Evolutionary conservation across 2,113 vertebrate species (phyloP).

Genomic region (Protobothrops mucrosquamatus): DNA sequence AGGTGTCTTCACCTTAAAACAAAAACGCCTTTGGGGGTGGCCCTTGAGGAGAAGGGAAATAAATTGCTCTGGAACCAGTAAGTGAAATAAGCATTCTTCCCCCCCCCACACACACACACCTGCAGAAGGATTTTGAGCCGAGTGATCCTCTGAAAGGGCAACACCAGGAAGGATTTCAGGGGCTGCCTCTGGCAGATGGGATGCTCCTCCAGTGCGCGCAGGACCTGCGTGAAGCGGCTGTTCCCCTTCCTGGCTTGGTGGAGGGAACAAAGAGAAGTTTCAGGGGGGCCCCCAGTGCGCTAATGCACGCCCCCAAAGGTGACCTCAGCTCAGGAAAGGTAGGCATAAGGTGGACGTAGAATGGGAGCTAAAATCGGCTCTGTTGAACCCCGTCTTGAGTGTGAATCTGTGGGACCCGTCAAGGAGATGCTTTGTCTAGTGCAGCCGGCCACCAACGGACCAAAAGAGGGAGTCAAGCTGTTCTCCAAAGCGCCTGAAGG

Average conservation of each 20-base stretch:
- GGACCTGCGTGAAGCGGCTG: slow-evolving; percentile 58
- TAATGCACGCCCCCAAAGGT: background rate
- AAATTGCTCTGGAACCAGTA: background rate
- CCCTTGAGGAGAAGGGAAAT: no score
- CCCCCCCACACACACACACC: slow-evolving; percentile 47
- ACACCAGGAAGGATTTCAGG: slow-evolving; percentile 78
- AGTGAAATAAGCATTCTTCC: background rate
- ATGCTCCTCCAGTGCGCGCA: slow-evolving; percentile 71
- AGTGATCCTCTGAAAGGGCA: slow-evolving; percentile 81
- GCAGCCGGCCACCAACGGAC: background rate
- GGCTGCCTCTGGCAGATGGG: slow-evolving; percentile 72
- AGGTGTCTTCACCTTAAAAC: no score
- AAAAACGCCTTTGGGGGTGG: no score
- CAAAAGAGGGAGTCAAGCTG: no score
- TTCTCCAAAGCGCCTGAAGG: no score
- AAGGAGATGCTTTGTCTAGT: background rate
- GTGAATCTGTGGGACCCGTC: background rate
- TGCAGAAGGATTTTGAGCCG: slow-evolving; percentile 75
- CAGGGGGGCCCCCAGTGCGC: fast-evolving
- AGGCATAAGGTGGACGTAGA: background rate
- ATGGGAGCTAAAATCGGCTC: background rate
- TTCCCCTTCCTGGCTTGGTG: slow-evolving; percentile 62
- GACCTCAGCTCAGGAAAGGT: background rate
- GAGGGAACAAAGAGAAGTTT: background rate
- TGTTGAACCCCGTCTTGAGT: background rate